A percentile compares a stretch with the other conserved stretches of the same genome.
phyloP scores from a whole-genome alignment of 2,113 vertebrate species.

The Myiozetetes cayanensis region DNA sequence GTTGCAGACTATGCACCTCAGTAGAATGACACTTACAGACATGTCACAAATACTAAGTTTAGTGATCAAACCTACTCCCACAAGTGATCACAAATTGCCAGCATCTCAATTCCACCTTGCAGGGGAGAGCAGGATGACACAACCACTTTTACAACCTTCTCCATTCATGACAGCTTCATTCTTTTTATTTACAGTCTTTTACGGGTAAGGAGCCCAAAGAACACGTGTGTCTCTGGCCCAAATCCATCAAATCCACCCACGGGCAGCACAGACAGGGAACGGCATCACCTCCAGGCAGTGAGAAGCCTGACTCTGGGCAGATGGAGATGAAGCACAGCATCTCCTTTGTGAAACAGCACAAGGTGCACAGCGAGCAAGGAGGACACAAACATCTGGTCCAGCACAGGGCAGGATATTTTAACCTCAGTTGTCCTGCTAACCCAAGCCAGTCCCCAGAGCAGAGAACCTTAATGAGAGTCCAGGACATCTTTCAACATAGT shows the following conservation, averaged over 20 bases:
- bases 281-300: not conserved
- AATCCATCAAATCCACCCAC: not conserved
- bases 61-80: not conserved
- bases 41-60: not conserved
- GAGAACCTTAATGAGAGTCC: not conserved
- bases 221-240: not conserved
- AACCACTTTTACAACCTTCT: not conserved
- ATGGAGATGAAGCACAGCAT: not conserved
- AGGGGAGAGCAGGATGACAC: not conserved
- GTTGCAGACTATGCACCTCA: not conserved
- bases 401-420: not conserved
- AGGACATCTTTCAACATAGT: not conserved
- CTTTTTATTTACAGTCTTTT: not conserved
- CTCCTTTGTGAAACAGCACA: accelerated
- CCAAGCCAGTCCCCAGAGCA: not conserved
- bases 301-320: not conserved
- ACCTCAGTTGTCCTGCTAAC: not conserved
- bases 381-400: not conserved
- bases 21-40: not conserved
- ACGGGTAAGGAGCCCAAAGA: not conserved
- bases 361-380: accelerated
- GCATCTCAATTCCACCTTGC: not conserved
- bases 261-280: not conserved
- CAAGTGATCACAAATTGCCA: not conserved
- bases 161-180: not conserved